These are phyloP conservation scores for Pachycephus smyrnensis DNA, from an alignment of 2,888 invertebrate genomes.

Conservation along the genomic window DNA sequence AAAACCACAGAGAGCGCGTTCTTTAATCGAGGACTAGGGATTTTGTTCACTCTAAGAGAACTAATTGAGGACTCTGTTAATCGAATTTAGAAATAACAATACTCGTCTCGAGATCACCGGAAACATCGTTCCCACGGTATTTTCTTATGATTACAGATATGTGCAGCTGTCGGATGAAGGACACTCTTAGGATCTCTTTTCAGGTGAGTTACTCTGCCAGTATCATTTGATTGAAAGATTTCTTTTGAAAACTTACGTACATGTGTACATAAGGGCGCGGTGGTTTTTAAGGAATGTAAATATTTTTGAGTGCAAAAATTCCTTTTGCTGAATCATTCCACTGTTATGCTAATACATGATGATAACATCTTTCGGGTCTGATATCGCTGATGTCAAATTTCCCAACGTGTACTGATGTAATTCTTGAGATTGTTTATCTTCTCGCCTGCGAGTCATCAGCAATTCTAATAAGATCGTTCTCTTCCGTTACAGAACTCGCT, in stretches of 20 bases:
- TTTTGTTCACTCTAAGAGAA: too few relatives aligned
- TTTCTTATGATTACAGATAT: constrained; percentile 34
- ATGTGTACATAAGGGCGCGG: too few relatives aligned
- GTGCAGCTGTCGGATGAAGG: constrained; percentile 31
- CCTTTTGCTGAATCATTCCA: constrained; percentile 30
- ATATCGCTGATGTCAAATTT: constrained; percentile 45
- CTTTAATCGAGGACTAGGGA: too few relatives aligned
- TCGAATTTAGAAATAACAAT: too few relatives aligned
- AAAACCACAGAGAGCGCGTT: too few relatives aligned
- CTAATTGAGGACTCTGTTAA: too few relatives aligned
- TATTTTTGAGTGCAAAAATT: constrained; percentile 13
- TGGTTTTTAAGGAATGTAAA: constrained; percentile 7
- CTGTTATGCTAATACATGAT: constrained; percentile 31
- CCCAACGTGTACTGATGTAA: constrained; percentile 34
- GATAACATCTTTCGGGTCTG: constrained; percentile 53
- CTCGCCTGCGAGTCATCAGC: not conserved
- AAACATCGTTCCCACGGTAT: not conserved
- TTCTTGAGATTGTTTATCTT: not conserved
- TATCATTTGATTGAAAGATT: not conserved
- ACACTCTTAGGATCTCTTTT: constrained; percentile 13
- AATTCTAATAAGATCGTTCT: too few relatives aligned
- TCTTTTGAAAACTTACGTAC: not conserved
- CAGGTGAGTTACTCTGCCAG: not conserved
- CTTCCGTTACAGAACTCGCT: too few relatives aligned
- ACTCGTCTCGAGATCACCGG: too few relatives aligned